Evolutionary conservation across 2,113 vertebrate genomes (phyloP).

Genomic region (Columba livia): DNA sequence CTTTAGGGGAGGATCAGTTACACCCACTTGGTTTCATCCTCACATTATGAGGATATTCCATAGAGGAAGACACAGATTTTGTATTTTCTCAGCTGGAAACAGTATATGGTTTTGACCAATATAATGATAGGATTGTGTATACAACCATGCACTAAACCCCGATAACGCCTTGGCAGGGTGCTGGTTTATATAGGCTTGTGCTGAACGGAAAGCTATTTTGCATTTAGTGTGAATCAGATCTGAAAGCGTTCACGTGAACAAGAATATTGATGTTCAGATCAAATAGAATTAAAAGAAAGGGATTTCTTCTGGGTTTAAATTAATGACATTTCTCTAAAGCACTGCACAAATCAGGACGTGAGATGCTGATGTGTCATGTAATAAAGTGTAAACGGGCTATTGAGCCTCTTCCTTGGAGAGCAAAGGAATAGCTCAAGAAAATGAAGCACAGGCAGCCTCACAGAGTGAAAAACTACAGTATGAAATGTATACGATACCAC

Average conservation of each 20-base stretch:
- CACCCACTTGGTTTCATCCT: not conserved
- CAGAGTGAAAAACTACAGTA: not conserved
- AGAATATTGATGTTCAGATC: not conserved
- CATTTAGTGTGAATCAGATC: not conserved
- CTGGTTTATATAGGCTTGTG: not conserved
- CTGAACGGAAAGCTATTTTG: not conserved
- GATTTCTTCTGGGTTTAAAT: not conserved
- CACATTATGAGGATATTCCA: not conserved
- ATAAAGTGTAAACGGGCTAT: not conserved
- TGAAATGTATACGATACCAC: not conserved
- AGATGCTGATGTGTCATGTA: rapidly evolving
- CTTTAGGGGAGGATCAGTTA: not conserved
- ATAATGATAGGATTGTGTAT: not conserved
- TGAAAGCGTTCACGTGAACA: not conserved
- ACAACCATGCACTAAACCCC: not conserved
- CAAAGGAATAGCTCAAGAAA: not conserved
- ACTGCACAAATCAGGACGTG: rapidly evolving
- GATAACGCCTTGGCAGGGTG: not conserved
- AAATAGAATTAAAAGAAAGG: not conserved
- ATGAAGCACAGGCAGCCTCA: not conserved
- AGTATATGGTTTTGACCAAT: not conserved
- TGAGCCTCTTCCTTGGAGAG: not conserved
- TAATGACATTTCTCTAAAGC: not conserved
- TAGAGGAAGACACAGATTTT: not conserved
- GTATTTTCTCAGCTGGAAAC: not conserved